Percentiles rank a stretch among this genome's conserved stretches.
These are phyloP conservation scores for Bombus polaris DNA, from an alignment of 1,140 invertebrate genomes.

Conservation along the genomic window DNA sequence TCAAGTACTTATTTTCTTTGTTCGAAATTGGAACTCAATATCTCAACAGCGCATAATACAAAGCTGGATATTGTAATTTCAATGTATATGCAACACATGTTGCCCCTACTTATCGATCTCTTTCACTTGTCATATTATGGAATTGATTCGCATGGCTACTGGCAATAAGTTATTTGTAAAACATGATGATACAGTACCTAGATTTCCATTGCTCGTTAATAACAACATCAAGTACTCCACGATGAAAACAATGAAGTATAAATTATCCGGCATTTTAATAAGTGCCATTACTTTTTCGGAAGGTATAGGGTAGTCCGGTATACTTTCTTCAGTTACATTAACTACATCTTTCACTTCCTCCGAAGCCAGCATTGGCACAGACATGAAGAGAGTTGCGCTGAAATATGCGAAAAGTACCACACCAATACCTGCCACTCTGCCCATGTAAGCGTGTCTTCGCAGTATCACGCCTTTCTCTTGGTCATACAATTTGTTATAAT, in stretches of 20 bases:
- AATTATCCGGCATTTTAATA: neutral
- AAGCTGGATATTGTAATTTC: no score
- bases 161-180: no score
- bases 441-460: slow-evolving; percentile 38
- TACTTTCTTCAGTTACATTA: neutral
- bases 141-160: no score
- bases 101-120: no score
- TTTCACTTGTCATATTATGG: neutral
- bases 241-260: neutral
- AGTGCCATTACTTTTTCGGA: neutral
- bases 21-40: no score
- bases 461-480: slow-evolving; percentile 12
- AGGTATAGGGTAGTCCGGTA: slow-evolving; percentile 28
- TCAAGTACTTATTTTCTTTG: no score
- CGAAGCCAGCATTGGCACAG: slow-evolving; percentile 6
- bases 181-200: slow-evolving; percentile 27
- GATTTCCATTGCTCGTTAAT: slow-evolving; percentile 17
- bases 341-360: neutral
- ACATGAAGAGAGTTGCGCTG: neutral
- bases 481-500: slow-evolving; percentile 28
- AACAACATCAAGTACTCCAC: slow-evolving; percentile 5
- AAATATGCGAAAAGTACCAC: slow-evolving; percentile 40
- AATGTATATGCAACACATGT: no score
- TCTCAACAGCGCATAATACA: no score
- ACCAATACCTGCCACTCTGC: neutral